These are phyloP conservation scores for Pristionchus japonicus DNA, from an alignment of 2,888 invertebrate genomes.

Conservation along the genomic window DNA sequence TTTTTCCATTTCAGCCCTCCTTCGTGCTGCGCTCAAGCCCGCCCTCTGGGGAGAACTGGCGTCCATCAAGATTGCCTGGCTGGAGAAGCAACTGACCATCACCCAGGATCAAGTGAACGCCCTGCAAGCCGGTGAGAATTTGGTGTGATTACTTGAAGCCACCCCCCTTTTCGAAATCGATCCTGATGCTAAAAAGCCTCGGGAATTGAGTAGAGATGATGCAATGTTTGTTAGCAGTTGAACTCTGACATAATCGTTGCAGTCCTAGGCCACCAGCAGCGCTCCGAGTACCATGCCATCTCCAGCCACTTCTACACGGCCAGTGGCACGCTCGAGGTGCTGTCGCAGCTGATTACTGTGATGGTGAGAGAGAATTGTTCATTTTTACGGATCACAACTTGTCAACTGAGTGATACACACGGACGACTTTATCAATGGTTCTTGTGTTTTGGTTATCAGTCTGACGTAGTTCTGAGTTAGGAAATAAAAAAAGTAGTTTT, in stretches of 20 bases:
- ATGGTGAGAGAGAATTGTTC: neutral
- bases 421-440: no score
- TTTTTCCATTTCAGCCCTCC: constrained; percentile 54
- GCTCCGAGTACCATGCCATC: neutral
- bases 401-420: no score
- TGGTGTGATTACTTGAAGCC: no score
- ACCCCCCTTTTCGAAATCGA: no score
- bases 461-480: no score
- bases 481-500: no score
- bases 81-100: constrained; percentile 62
- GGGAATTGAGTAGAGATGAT: no score
- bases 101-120: constrained; percentile 48
- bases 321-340: neutral
- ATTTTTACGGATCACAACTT: no score
- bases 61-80: constrained; percentile 83
- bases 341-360: neutral
- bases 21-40: constrained; percentile 91
- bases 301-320: constrained; percentile 13
- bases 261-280: neutral
- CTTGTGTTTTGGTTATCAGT: no score
- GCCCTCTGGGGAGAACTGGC: constrained; percentile 90
- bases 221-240: no score
- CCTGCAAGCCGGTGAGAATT: neutral
- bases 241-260: neutral
- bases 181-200: no score